Conservation (phyloP, 1,140 invertebrate species). For the Luehdorfia chinensis region DNA sequence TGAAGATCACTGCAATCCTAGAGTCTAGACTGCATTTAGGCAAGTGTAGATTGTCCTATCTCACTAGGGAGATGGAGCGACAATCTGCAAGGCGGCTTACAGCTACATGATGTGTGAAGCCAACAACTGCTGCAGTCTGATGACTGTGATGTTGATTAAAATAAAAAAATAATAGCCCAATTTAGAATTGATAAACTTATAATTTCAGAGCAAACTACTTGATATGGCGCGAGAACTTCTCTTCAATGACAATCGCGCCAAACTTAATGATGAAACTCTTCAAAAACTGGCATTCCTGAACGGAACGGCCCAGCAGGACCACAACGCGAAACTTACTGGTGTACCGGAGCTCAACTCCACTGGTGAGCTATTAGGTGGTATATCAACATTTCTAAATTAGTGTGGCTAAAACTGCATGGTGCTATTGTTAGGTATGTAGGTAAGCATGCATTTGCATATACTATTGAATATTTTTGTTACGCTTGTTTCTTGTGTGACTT, state of each 20-base stretch:
- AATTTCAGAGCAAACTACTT: conserved; percentile 85
- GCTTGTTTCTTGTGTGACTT: no score
- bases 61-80: no score
- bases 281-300: conserved; percentile 89
- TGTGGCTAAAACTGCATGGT: conserved; percentile 1
- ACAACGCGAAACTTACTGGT: conserved; percentile 79
- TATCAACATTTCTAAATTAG: conserved; percentile 12
- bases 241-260: conserved; percentile 82
- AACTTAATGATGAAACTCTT: conserved; percentile 86
- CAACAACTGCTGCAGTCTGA: no score
- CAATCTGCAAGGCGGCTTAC: no score
- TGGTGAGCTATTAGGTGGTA: conserved; percentile 52
- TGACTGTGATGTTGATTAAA: no score
- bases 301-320: conserved; percentile 72
- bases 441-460: neutral
- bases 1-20: no score
- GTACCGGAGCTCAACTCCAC: conserved; percentile 84
- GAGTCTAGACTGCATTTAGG: no score
- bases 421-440: neutral
- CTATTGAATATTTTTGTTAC: no score
- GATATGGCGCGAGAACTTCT: conserved; percentile 84
- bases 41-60: no score
- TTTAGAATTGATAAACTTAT: no score
- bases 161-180: no score
- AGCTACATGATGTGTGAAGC: no score